Evolutionary conservation across 1,140 invertebrate species (phyloP), one percentile per base, ranked within the genome.

Genomic region (Scaptomyza montana): DNA sequence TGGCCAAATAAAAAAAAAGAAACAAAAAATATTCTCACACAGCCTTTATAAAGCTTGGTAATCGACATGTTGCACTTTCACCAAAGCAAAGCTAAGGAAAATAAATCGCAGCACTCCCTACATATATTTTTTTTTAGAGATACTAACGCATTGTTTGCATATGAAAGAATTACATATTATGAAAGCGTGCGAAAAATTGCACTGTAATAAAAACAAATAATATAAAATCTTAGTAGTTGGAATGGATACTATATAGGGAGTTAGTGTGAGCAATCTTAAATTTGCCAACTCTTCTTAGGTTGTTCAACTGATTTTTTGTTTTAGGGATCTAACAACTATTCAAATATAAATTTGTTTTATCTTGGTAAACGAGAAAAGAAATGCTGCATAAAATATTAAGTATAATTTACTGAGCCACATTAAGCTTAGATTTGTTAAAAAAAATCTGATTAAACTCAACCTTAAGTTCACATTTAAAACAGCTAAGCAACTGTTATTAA

Each of bases 21-120:
- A 36, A 8, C 8, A 36, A 36, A 9, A 36, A 62, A 67, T 60
- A 78, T 87, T 87, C 82, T 78, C 82, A 77, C 74, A 74, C 63
- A 72, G 78, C 67, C 78, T 81, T 69, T 45, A 51, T 57, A 43
- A 61, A 43, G 47, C 19, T 77, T 55, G 54, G 47, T 47, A 66
- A 76, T 49, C 72, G 63, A 68, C 67, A 54, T 50, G 76, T 39
- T 13, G 45, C 62, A 82, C 81, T 86, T 86, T 86, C 81, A 76
- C 81, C 78, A 43, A 25, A 63, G 33, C 41, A 74, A 74, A 61
- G 62, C 30, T 28, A 21, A 64, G 28, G 25, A 69, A 55, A 41
- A 50, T 33, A 59, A 41, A 25, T 45, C 25, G 21, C 6, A 12
- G 12, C 21, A 10, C n/a, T 59, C 43, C 56, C 43, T 59, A 47